Evolutionary conservation across 2,888 invertebrate species (phyloP).

Genomic region (Ophonus ardosiacus): DNA sequence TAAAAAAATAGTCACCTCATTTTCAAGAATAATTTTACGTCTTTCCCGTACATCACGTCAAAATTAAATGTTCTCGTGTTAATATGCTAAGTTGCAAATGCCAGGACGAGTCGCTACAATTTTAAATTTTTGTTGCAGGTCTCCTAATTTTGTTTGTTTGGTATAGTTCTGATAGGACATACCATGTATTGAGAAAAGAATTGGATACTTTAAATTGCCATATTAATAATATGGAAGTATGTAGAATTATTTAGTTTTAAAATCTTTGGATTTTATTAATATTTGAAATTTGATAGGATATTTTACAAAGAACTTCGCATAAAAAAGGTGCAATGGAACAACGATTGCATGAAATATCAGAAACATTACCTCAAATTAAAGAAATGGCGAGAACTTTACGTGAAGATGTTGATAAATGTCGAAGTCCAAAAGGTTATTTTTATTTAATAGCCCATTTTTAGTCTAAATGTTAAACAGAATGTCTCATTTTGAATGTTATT

Average conservation of each 20-base stretch:
- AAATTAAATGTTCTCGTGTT: no score
- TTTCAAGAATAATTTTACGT: no score
- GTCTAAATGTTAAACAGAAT: no score
- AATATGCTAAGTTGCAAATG: no score
- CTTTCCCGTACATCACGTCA: no score
- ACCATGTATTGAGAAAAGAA: constrained; percentile 19
- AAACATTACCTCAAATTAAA: constrained; percentile 37
- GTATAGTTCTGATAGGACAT: constrained; percentile 20
- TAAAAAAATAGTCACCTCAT: no score
- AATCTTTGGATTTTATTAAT: not conserved
- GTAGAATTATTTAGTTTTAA: not conserved
- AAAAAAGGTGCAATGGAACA: constrained; percentile 32
- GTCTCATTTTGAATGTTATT: no score
- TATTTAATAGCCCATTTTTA: not conserved
- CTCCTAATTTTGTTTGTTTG: not conserved
- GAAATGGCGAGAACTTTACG: constrained; percentile 44
- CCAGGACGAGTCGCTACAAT: no score
- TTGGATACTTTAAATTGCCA: constrained; percentile 10
- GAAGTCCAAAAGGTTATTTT: constrained; percentile 13
- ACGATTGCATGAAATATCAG: constrained; percentile 23
- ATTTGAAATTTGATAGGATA: not conserved
- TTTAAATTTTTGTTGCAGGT: not conserved
- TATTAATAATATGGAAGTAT: constrained; percentile 36
- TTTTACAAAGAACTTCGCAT: not conserved
- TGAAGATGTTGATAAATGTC: constrained; percentile 17